A percentile compares a stretch with the other conserved stretches of the same genome.
Evolutionary conservation across 2,113 vertebrate species (phyloP).

Genomic region (Chaetorhynchus papuensis): DNA sequence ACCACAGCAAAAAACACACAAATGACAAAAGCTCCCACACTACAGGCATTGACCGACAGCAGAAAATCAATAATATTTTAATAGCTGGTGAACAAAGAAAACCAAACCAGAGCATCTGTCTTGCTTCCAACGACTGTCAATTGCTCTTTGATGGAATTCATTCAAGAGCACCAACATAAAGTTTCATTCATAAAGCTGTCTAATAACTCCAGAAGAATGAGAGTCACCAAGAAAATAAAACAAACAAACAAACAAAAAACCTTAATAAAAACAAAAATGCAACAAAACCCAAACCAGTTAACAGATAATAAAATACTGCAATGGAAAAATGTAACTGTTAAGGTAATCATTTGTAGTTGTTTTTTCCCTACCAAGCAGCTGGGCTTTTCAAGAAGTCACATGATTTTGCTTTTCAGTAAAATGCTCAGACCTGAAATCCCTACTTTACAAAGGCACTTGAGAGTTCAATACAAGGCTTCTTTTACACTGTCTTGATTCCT

Average conservation of each 20-base stretch:
- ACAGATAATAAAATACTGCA: not conserved
- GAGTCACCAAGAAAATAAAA: not conserved
- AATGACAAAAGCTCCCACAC: not conserved
- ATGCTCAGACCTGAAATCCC: not conserved
- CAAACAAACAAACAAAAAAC: not conserved
- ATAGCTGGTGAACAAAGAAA: not conserved
- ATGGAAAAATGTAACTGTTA: not conserved
- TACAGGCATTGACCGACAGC: not conserved
- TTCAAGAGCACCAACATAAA: not conserved
- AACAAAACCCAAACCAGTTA: not conserved
- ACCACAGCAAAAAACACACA: not conserved
- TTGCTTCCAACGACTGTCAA: not conserved
- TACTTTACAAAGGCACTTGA: not conserved
- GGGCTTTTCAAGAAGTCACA: not conserved
- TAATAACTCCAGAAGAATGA: not conserved
- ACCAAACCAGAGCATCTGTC: not conserved
- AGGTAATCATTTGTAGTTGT: not conserved
- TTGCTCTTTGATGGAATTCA: not conserved
- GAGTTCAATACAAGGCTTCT: not conserved
- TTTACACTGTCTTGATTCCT: not conserved
- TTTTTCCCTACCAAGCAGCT: not conserved
- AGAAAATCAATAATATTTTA: conserved; percentile 28
- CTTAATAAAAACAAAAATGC: not conserved
- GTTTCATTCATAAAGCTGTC: not conserved
- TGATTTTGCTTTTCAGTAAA: not conserved